Base-by-base conservation (phyloP, 2,888 invertebrate species). In the Allygus modestus region DNA sequence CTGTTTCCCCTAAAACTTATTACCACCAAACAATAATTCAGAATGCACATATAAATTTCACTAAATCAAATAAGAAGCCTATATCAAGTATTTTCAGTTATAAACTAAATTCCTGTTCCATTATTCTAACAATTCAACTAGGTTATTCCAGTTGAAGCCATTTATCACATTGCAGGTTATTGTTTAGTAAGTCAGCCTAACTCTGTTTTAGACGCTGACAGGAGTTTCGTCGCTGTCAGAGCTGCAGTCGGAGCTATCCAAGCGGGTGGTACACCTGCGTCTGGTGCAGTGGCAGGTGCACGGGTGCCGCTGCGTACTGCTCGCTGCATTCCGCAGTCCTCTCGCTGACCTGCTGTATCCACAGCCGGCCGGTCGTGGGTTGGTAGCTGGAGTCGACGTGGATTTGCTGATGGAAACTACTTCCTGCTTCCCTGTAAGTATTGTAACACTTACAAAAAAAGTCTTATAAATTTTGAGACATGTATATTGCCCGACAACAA, bases 351-450 rank as follows among this genome's bases (percentile, higher is more conserved):
- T 84, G 26, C 90, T 95, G 20, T 95, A 94, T 88, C 94, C 94
- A 0, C 51, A 37, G 26, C 92, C 93, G 82, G 91, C 92, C 88
- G 88, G 88, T 84, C 90, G 91, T 85, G 93, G 93, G 85, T 91
- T 93, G 17, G 90, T 91, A 71, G 92, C 93, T 31, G 94, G 94
- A 7, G 92, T 91, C 26, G 92, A 92, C 87, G 89, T 95, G 1
- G 95, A 95, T 88, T 90, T 95, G 81, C 91, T 95, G 23, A 94
- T 95, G 94, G 92, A 94, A 88, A 92, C 94, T 23, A 92, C 93
- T 69, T 92, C 92, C 87, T 91, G 92, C 79, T 95, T 94, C 90
- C 95, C 95, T 82, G 95, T 94, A 92, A 91, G 90, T 89, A 23
- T 58, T 58, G 1, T 46, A 2, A 11, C 4, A 31, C 11, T 11